Base-by-base conservation (phyloP, 2,113 vertebrate genomes). In the Perccottus glenii region DNA sequence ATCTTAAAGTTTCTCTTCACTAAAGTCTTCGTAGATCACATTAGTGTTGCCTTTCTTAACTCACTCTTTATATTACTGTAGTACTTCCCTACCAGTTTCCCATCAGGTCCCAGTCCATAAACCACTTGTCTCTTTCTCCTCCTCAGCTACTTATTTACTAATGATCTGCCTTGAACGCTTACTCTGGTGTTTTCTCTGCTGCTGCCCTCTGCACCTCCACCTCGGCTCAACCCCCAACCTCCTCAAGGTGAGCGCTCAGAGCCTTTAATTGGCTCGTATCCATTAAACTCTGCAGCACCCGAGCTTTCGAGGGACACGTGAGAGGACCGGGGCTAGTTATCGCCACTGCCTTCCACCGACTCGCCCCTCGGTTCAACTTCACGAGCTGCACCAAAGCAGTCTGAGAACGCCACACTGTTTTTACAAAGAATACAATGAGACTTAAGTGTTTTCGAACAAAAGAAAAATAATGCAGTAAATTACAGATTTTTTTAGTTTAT, bases 231-330 rank as follows among this genome's bases (percentile, higher is more conserved):
- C 74, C 73, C 49, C 67, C 56, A 62, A 84, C 84, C 73, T 71
- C 63, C 70, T 70, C 87, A 85, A 84, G 90, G 87, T 90, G 85
- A 85, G 80, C 69, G 55, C 78, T 14, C 74, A 59, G 74, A 64
- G 63, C 42, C 76, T 88, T 83, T 91, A 92, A 92, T 92, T 88
- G 85, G 77, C 80, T 11, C 46, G 66, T 82, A 89, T 93, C 89
- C 91, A 90, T 93, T 91, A 90, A 84, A 82, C 53, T 69, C 67
- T 69, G 85, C 75, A 65, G 71, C 78, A 80, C 77, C 36, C 48
- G 46, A 81, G 81, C 77, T 85, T 79, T 42, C n/a, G 9, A 12
- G 84, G 64, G 59, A 76, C 55, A 40, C 43, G 27, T 64, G 69
- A 60, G 51, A 49, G 61, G 67, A 61, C 62, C 50, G 42, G 5